Evolutionary conservation across 2,888 invertebrate genomes (phyloP), one percentile per base, ranked within the genome.

Genomic region (Nowickia ferox): DNA sequence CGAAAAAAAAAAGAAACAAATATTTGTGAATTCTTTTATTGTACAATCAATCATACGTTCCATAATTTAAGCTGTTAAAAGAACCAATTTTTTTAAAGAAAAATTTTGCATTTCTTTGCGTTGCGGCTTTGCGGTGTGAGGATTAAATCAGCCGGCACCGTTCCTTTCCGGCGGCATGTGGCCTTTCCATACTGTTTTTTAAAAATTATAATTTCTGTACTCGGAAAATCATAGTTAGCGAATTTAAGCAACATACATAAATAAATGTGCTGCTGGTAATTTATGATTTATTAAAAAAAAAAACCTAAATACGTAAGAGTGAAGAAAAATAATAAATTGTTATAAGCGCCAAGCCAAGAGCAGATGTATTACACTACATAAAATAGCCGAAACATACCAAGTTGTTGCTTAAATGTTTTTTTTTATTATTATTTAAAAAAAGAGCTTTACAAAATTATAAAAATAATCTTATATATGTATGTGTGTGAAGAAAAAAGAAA

Each of bases 131-230:
- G 22, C 9, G 46, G 65, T 74, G 65, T 74, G 42, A 30, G 63
- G 71, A 76, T 82, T 55, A 82, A 76, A 83, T 57, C 76, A 83
- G 82, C 82, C 72, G 71, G 77, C 77, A 83, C 66, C 83, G 71
- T 83, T 77, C 77, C 77, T 77, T 30, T 30, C 30, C 83, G 59
- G 44, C 83, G 59, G 44, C 38, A 59, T 63, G 71, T 57, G 22
- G 77, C 30, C 38, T 76, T 76, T 77, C 71, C 76, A 65, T 82
- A 69, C 69, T 74, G 61, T 75, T 84, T 74, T 30, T 63, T 48
- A 53, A 75, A 79, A 80, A 69, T 63, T 46, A 46, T 11, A 63
- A 79, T 79, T 75, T 69, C 79, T 48, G 75, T 69, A 57, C 19
- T 79, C 69, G 3, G 11, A 17, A 1, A 59, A 30, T 65, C 51